A percentile compares a stretch with the other conserved stretches of the same genome.
Evolutionary conservation across 2,797 vertebrate species (phyloP).

Genomic region (Spondyliosoma cantharus): DNA sequence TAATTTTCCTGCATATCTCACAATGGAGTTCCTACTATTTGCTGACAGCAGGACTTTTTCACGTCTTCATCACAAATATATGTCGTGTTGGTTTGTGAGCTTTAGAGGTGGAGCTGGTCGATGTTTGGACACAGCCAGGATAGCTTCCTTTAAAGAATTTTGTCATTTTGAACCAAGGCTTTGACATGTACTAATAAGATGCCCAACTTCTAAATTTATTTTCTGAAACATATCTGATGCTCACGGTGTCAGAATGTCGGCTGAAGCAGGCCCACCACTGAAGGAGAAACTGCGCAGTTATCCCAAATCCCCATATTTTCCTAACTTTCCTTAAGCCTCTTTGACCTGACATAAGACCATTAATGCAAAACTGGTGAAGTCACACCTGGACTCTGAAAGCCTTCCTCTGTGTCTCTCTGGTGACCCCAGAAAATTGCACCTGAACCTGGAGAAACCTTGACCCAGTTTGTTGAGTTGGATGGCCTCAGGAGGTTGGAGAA

Average conservation of each 20-base stretch:
- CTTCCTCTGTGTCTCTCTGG: conserved; percentile 63
- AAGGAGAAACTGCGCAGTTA: conserved; percentile 36
- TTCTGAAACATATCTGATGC: conserved; percentile 23
- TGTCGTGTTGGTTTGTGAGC: neutral
- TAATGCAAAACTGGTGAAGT: conserved; percentile 55
- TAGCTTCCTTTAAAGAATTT: neutral
- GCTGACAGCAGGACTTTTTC: neutral
- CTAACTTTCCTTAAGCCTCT: conserved; percentile 31
- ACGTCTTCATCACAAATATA: neutral
- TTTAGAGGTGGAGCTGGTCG: neutral
- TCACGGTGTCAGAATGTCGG: conserved; percentile 40
- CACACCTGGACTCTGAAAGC: conserved; percentile 70
- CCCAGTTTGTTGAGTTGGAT: conserved; percentile 73
- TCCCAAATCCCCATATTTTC: conserved; percentile 37
- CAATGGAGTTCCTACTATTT: neutral
- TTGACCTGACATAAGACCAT: conserved; percentile 57
- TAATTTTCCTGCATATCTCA: conserved; percentile 10
- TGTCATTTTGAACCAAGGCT: conserved; percentile 13
- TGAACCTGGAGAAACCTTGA: conserved; percentile 82
- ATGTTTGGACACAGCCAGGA: neutral
- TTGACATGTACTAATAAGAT: conserved; percentile 16
- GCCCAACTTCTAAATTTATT: conserved; percentile 16
- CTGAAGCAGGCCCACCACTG: conserved; percentile 19
- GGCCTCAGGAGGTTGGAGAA: conserved; percentile 70
- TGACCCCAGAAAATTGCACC: conserved; percentile 76